Evolutionary conservation across 1,140 invertebrate species (phyloP).

Genomic region (Drosophila yakuba): DNA sequence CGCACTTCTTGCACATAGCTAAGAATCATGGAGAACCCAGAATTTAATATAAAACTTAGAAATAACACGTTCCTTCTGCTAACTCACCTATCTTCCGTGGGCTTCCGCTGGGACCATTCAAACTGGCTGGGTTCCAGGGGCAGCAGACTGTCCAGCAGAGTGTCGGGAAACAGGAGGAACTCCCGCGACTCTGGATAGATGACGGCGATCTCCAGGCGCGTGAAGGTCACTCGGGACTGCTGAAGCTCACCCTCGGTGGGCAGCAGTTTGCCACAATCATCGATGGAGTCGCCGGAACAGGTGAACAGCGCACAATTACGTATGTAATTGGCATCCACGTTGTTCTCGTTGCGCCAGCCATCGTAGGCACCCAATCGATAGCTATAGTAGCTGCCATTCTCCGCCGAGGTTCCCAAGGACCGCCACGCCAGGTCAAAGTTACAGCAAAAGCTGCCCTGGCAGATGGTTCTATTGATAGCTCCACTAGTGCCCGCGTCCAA

Average conservation of each 20-base stretch:
- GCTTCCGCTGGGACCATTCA: slow-evolving; percentile 36
- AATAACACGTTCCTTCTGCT: not conserved
- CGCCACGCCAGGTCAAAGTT: slow-evolving; percentile 56
- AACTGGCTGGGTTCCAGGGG: slow-evolving; percentile 64
- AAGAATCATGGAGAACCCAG: not conserved
- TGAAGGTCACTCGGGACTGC: slow-evolving; percentile 40
- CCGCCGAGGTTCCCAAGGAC: not conserved
- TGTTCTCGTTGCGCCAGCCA: slow-evolving; percentile 60
- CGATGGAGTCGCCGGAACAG: slow-evolving; percentile 54
- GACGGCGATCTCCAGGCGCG: slow-evolving; percentile 38
- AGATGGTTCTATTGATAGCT: slow-evolving; percentile 17
- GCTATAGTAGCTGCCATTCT: slow-evolving; percentile 13
- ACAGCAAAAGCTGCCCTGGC: slow-evolving; percentile 61
- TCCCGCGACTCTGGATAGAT: slow-evolving; percentile 43
- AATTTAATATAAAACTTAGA: not conserved
- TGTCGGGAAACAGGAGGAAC: slow-evolving; percentile 59
- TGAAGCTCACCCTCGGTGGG: not conserved
- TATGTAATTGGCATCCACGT: slow-evolving; percentile 52
- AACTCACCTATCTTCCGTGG: slow-evolving; percentile 20
- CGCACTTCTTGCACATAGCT: slow-evolving; percentile 47
- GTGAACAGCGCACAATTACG: slow-evolving; percentile 67
- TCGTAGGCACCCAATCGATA: slow-evolving; percentile 69
- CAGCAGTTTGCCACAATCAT: slow-evolving; percentile 56
- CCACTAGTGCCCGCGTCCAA: not conserved
- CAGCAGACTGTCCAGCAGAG: slow-evolving; percentile 49